Evolutionary conservation across 2,888 invertebrate species (phyloP), one percentile per base, ranked within the genome.

Genomic region (Xanthia icteritia): DNA sequence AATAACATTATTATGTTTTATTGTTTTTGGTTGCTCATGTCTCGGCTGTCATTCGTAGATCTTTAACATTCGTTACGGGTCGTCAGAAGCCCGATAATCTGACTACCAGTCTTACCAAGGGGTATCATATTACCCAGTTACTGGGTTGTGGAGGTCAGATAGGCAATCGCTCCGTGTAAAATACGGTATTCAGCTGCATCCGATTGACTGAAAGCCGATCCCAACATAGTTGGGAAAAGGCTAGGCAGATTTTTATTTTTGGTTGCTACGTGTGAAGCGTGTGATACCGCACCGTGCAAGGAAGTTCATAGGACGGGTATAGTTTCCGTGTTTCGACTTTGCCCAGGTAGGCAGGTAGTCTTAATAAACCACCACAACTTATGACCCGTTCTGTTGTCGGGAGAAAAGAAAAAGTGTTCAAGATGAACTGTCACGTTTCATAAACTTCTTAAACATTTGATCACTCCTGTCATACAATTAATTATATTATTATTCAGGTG

Each of bases 401-500:
- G 23, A 8, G 27, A 15, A 8, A 36, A 48, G 17, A 3, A 39
- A 74, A 75, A 17, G 36, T 5, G 4, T 36, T 48, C 36, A 58
- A 15, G n/a, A 36, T 27, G 11, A 11, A 58, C 6, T 17, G n/a
- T 5, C 42, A 23, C 13, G 23, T 58, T n/a, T 39, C 42, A 36
- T 45, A n/a, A 11, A 8, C 31, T 20, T n/a, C 17, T 20, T 20
- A 45, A n/a, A 45, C 8, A 36, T 45, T 54, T 76, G 13, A 36
- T 66, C 36, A 39, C 27, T 42, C 36, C 9, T 67, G 61, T 45
- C 51, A 58, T 68, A 48, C 42, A 42, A 27, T 27, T 45, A 66
- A 13, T 13, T 20, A 27, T 27, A 23, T 48, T 64, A 68, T 51
- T 82, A 68, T 42, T 64, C 27, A 31, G 48, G 56, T 39, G 20